Evolutionary conservation across 92 coral and sea anemone genomes (phyloP), one percentile per base, ranked within the genome.

Genomic region (Epizoanthus ramosus): DNA sequence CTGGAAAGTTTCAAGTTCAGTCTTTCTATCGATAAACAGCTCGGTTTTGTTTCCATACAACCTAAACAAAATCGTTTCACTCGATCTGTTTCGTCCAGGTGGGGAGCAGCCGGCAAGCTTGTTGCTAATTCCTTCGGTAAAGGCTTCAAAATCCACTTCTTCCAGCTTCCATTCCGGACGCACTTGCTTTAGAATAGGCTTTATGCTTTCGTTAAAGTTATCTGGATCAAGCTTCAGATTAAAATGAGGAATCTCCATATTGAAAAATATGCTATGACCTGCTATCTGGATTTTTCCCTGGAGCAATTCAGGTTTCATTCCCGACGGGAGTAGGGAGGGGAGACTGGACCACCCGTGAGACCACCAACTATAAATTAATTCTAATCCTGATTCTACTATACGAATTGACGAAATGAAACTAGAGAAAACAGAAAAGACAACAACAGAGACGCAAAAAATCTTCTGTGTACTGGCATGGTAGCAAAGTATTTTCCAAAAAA

Each of bases 101-200:
- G 80, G 71, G 63, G 73, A 86, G 35, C 97, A 92, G 21, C 99
- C 99, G 14, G 91, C 90, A 0, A 97, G 89, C 73, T 92, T 97
- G 90, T 97, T 97, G 84, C 99, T 97, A 52, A 97, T 97, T 15
- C 99, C 99, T 68, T 97, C 98, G 33, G 77, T 88, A 68, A 97
- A 97, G 57, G 89, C 80, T 68, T 82, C 88, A 50, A 94, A 97
- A 73, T 92, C 71, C 8, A 92, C 92, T 33, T 92, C 81, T 8
- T 94, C 89, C 12, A 83, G 43, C 56, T 86, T 74, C 87, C 98
- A 87, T 23, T 92, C 92, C 18, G 94, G 94, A 54, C 86, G 81
- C 33, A 97, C 79, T 83, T 90, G 82, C 50, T 70, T 71, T 66
- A 97, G 85, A n/a, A 97, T 53, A 23, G 85, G 91, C 63, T 85